Conservation (phyloP, 2,797 vertebrate species). For the Pampus argenteus region DNA sequence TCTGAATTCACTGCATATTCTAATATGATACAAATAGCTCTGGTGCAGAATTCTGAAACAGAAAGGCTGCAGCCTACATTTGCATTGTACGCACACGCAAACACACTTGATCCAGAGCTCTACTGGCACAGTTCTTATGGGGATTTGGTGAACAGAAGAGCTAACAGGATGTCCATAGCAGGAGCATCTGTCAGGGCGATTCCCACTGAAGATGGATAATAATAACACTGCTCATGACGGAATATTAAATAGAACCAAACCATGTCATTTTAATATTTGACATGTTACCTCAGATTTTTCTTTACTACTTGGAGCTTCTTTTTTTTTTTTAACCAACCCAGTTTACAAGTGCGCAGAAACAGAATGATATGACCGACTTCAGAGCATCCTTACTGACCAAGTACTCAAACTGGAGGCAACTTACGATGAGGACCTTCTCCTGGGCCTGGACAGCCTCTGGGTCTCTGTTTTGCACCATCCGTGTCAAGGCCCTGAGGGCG, state of each 20-base stretch:
- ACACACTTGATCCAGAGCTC: neutral
- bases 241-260: neutral
- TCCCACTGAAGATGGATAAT: neutral
- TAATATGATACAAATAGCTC: neutral
- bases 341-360: too few species aligned
- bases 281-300: neutral
- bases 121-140: neutral
- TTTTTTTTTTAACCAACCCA: neutral
- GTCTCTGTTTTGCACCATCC: conserved; percentile 77
- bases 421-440: conserved; percentile 89
- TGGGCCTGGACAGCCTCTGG: conserved; percentile 76
- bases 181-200: neutral
- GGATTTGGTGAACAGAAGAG: neutral
- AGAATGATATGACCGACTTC: neutral
- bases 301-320: neutral
- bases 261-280: neutral
- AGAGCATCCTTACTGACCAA: too few species aligned
- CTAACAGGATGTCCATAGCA: neutral
- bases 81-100: too few species aligned
- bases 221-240: neutral
- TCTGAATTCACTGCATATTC: neutral
- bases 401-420: conserved; percentile 29
- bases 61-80: too few species aligned
- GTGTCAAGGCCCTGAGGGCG: conserved; percentile 86
- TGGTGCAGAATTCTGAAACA: neutral